Evolutionary conservation across 2,888 invertebrate species (phyloP).

Genomic region (Balanococcus diminutus): DNA sequence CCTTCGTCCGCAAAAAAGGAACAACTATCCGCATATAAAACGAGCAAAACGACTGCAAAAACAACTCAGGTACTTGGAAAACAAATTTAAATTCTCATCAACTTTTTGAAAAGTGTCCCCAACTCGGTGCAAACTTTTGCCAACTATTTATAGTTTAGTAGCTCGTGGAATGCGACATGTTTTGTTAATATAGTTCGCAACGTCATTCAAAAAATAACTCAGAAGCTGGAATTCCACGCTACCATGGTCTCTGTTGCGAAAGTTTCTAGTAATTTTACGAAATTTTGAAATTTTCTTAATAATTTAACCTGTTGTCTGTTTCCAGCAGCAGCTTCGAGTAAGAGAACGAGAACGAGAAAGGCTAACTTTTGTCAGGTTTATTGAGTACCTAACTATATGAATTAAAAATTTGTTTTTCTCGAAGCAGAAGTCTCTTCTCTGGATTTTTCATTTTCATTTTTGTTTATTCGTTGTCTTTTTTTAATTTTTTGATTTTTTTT

Average conservation of each 20-base stretch:
- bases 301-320: not conserved
- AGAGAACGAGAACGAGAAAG: not conserved
- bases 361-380: not conserved
- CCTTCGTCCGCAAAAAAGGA: not conserved
- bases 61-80: not conserved
- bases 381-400: no score
- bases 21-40: not conserved
- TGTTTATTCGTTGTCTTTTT: no score
- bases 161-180: not conserved
- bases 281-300: not conserved
- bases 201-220: not conserved
- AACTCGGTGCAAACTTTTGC: not conserved
- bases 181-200: slow-evolving; percentile 12
- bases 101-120: not conserved
- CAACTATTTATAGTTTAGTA: not conserved
- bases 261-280: not conserved
- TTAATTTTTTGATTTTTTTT: no score
- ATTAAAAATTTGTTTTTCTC: no score
- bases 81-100: slow-evolving; percentile 20
- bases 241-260: no score
- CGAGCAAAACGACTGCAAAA: not conserved
- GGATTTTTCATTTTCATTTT: no score
- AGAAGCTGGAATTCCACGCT: no score
- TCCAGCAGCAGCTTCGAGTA: not conserved
- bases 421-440: no score